These are phyloP conservation scores for Psilopsiagon aurifrons DNA, from an alignment of 2,113 vertebrate genomes.

Conservation along the genomic window DNA sequence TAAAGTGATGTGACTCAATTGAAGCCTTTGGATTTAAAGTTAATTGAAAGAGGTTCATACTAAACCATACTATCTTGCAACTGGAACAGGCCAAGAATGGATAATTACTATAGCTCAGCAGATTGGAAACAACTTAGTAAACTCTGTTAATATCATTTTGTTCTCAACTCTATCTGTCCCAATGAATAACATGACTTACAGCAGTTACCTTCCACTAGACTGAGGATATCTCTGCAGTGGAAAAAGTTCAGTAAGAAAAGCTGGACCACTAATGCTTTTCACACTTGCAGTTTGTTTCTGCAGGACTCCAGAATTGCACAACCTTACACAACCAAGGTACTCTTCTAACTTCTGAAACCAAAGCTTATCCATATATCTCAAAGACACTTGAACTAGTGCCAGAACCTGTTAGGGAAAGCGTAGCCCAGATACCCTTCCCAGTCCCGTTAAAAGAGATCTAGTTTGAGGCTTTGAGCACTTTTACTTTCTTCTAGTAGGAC, in stretches of 20 bases:
- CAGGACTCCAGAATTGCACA: background rate
- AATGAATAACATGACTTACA: background rate
- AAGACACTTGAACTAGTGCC: background rate
- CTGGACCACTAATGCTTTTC: background rate
- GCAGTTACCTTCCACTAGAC: background rate
- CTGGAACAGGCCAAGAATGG: background rate
- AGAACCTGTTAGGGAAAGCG: background rate
- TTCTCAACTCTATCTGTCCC: background rate
- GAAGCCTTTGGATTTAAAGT: conserved; percentile 3
- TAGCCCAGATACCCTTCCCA: background rate
- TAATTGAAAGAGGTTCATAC: conserved; percentile 41
- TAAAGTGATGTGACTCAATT: background rate
- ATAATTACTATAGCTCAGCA: conserved; percentile 17
- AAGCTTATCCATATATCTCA: background rate
- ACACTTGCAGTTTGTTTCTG: background rate
- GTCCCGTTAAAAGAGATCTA: background rate
- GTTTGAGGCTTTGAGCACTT: background rate
- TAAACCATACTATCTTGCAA: background rate
- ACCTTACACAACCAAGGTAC: background rate
- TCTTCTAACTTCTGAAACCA: background rate
- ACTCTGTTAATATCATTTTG: background rate
- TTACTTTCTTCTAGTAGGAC: background rate
- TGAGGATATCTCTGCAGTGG: background rate
- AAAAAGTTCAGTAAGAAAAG: background rate
- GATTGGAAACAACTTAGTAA: conserved; percentile 23